Evolutionary conservation across 2,888 invertebrate species (phyloP).

Genomic region (Branchellion lobata): DNA sequence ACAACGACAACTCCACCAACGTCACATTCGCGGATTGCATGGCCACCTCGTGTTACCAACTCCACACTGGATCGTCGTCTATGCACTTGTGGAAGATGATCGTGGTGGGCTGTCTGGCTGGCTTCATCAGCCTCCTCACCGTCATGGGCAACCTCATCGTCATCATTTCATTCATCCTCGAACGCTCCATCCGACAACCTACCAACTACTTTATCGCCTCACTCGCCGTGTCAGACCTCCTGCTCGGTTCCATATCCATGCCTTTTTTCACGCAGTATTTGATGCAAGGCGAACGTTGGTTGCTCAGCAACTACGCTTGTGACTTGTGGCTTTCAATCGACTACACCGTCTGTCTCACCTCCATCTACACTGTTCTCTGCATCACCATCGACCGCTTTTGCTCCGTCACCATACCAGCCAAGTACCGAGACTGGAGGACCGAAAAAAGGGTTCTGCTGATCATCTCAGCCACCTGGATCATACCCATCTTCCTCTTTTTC

Average conservation of each 20-base stretch:
- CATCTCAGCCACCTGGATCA: conserved; percentile 93
- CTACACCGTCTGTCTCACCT: conserved; percentile 91
- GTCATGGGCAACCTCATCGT: conserved; percentile 94
- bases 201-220: conserved; percentile 95
- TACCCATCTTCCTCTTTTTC: conserved; percentile 92
- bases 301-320: conserved; percentile 89
- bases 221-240: conserved; percentile 90
- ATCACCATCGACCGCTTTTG: conserved; percentile 98
- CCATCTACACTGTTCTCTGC: conserved; percentile 95
- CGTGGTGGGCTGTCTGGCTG: conserved; percentile 81
- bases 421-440: conserved; percentile 93
- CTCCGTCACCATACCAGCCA: conserved; percentile 95
- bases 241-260: conserved; percentile 74
- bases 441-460: conserved; percentile 86
- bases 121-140: conserved; percentile 84
- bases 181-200: conserved; percentile 84
- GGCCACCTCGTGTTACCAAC: not conserved
- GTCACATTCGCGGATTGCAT: not conserved
- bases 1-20: not conserved
- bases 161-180: conserved; percentile 88
- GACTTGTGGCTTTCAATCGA: conserved; percentile 98
- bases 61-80: not conserved
- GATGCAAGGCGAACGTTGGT: conserved; percentile 86
- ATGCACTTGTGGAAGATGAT: conserved; percentile 80
- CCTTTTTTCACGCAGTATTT: conserved; percentile 96